These are phyloP conservation scores for Knipowitschia caucasica DNA, from an alignment of 2,797 vertebrate species.

Conservation along the genomic window DNA sequence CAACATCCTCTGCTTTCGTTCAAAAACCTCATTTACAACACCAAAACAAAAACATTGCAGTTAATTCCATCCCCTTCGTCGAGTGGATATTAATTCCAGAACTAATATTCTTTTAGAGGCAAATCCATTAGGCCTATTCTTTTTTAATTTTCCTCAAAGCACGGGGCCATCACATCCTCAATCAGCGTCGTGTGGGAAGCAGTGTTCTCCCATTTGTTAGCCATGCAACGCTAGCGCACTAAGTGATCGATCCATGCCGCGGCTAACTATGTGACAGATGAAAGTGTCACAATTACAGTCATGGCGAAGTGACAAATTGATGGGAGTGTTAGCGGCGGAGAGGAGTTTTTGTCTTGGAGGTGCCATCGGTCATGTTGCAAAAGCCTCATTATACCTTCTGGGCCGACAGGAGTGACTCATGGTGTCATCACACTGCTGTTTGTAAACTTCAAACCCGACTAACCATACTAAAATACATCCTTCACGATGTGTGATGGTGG, in stretches of 20 bases:
- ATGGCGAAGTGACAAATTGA: constrained; percentile 65
- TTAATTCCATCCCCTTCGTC: constrained; percentile 44
- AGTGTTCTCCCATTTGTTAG: constrained; percentile 58
- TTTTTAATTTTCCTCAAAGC: constrained; percentile 53
- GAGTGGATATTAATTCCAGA: constrained; percentile 43
- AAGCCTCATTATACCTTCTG: constrained; percentile 61
- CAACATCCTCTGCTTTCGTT: constrained; percentile 12
- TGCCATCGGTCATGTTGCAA: constrained; percentile 60
- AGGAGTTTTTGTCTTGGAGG: constrained; percentile 54
- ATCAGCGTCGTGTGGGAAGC: constrained; percentile 38
- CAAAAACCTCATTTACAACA: constrained; percentile 30
- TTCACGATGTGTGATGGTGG: constrained; percentile 49
- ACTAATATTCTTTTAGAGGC: constrained; percentile 16
- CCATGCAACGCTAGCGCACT: constrained; percentile 51
- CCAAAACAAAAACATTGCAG: constrained; percentile 29
- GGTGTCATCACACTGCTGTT: constrained; percentile 66
- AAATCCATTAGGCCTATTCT: constrained; percentile 49
- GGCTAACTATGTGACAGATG: constrained; percentile 70
- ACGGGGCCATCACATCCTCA: constrained; percentile 36
- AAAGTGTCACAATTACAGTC: constrained; percentile 70
- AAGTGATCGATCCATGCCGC: constrained; percentile 65
- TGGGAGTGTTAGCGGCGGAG: constrained; percentile 49
- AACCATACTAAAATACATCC: constrained; percentile 47
- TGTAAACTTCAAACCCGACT: constrained; percentile 60
- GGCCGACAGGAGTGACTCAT: constrained; percentile 59